Evolutionary conservation across 2,797 vertebrate genomes (phyloP), one percentile per base, ranked within the genome.

Genomic region (Neostethus bicornis): DNA sequence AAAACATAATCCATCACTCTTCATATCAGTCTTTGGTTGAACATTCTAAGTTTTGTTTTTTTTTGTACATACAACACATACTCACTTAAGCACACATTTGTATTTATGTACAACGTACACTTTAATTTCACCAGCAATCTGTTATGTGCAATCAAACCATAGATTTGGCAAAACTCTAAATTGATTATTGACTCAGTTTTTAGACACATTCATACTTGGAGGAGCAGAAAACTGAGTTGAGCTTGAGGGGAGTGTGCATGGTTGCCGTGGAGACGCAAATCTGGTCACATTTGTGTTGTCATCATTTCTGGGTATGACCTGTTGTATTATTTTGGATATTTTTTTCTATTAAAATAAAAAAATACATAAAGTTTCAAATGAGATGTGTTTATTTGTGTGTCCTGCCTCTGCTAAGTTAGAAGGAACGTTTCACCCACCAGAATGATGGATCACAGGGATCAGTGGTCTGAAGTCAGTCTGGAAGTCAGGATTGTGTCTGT

Each of bases 331-430:
- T 92, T 92, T 89, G 70, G 86, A 85, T 87, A 88, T 70, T 85
- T 87, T 87, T 92, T 93, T 90, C 77, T 92, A 92, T 91, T 92
- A 92, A 93, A 89, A 82, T 77, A 72, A 84, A 90, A 88, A 84
- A 88, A 84, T 47, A 43, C 73, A 66, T 16, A 68, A 75, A 67
- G 86, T 85, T 83, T 71, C n/a, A n/a, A n/a, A n/a, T 80, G 51
- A 37, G 20, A 16, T 53, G 56, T 6, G 25, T 67, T 9, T 68
- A 1, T 69, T 21, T 37, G 9, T 38, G 2, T 52, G 34, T 39
- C n/a, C n/a, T n/a, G n/a, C n/a, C n/a, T n/a, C n/a, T n/a, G n/a
- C n/a, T n/a, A n/a, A n/a, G n/a, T n/a, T n/a, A n/a, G n/a, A n/a
- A n/a, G n/a, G n/a, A n/a, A n/a, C n/a, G n/a, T n/a, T n/a, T n/a